Conservation (phyloP, 1,140 invertebrate genomes). For the Drosophila elegans region DNA sequence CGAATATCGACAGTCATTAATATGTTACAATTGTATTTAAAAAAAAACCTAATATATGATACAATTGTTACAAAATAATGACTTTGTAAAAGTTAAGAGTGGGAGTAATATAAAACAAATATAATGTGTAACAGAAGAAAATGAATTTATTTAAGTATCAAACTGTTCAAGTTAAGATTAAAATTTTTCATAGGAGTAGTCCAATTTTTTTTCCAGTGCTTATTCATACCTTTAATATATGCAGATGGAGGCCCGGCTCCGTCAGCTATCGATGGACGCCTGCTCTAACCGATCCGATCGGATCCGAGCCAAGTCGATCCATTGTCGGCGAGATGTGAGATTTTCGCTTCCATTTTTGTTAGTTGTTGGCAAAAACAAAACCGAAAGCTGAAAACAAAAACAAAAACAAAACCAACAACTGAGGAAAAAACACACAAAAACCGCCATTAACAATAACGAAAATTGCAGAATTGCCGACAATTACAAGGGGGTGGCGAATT, state of each 20-base stretch:
- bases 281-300: conserved; percentile 17
- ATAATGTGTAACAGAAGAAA: too few relatives aligned
- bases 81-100: too few relatives aligned
- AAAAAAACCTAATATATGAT: too few relatives aligned
- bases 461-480: conserved; percentile 76
- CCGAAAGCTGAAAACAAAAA: conserved; percentile 5
- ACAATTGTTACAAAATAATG: too few relatives aligned
- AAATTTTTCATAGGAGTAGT: too few relatives aligned
- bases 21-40: too few relatives aligned
- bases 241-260: conserved; percentile 47
- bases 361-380: conserved; percentile 28
- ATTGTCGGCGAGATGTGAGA: conserved; percentile 76
- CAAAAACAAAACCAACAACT: conserved; percentile 25
- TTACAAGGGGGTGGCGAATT: conserved; percentile 40
- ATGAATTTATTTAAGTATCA: too few relatives aligned
- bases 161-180: too few relatives aligned
- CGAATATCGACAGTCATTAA: too few relatives aligned
- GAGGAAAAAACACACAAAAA: conserved; percentile 35
- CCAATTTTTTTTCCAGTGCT: background rate
- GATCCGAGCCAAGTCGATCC: conserved; percentile 10
- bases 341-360: conserved; percentile 40
- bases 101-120: too few relatives aligned
- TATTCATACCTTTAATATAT: conserved; percentile 34
- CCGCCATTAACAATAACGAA: conserved; percentile 67
- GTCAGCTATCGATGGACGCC: conserved; percentile 47